These are phyloP conservation scores for Leucopsar rothschildi DNA, from an alignment of 2,113 vertebrate genomes.

Conservation along the genomic window DNA sequence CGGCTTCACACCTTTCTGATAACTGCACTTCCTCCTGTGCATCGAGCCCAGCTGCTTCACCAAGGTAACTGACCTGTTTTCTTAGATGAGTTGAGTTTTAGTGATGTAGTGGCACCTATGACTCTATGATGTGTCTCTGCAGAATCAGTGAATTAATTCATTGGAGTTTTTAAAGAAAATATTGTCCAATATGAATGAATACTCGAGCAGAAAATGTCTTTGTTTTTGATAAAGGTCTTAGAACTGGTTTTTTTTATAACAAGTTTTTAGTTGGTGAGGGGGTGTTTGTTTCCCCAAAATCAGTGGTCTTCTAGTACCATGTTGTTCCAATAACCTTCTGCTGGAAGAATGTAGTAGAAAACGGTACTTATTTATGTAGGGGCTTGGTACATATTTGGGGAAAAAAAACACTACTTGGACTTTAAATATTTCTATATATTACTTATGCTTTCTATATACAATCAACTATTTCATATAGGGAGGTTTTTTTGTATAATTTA, in stretches of 20 bases:
- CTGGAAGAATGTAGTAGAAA: background rate
- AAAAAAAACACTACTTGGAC: background rate
- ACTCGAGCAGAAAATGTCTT: background rate
- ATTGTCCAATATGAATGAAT: background rate
- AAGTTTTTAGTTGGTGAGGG: background rate
- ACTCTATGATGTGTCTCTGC: background rate
- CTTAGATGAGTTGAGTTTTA: background rate
- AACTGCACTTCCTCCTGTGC: constrained; percentile 88
- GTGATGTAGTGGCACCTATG: background rate
- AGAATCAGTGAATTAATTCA: background rate
- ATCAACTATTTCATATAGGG: background rate
- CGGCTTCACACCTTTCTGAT: constrained; percentile 92
- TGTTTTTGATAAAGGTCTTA: background rate
- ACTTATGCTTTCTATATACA: background rate
- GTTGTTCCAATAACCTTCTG: background rate
- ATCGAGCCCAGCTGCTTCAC: constrained; percentile 85
- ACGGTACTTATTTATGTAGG: background rate
- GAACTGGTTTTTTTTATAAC: background rate
- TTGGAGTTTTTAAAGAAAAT: background rate
- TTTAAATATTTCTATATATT: background rate
- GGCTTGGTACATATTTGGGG: background rate
- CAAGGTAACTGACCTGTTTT: constrained; percentile 78
- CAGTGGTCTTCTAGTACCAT: background rate
- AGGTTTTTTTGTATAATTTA: background rate
- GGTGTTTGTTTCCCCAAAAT: background rate